A percentile compares a stretch with the other conserved stretches of the same genome.
Evolutionary conservation across 2,113 vertebrate genomes (phyloP).

Genomic region (Rhinichthys klamathensis): DNA sequence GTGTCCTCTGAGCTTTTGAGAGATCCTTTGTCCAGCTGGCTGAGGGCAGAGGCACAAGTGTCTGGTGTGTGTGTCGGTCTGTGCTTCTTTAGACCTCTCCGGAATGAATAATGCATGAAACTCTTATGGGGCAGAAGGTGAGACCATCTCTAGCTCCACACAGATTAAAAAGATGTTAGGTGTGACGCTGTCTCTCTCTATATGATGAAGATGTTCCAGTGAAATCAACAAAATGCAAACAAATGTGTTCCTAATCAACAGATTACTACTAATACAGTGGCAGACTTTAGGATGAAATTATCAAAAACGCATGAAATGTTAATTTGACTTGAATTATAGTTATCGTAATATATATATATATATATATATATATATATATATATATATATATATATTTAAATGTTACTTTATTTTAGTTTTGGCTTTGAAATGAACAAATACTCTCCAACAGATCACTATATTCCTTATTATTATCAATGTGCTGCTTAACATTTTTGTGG

Average conservation of each 20-base stretch:
- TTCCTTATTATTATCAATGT: too few species aligned
- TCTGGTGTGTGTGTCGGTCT: conserved; percentile 20
- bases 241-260: neutral
- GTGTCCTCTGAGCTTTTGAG: neutral
- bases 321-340: neutral
- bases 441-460: neutral
- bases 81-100: neutral
- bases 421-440: neutral
- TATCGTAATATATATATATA: neutral
- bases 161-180: conserved; percentile 12
- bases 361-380: too few species aligned
- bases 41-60: conserved; percentile 33
- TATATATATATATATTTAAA: too few species aligned
- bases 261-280: neutral
- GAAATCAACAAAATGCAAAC: neutral
- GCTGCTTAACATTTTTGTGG: too few species aligned
- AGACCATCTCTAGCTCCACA: neutral
- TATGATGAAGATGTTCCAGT: conserved; percentile 2
- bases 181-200: neutral
- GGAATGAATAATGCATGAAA: conserved; percentile 52
- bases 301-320: neutral
- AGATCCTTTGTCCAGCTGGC: conserved; percentile 22
- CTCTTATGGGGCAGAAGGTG: conserved; percentile 44
- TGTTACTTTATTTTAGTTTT: neutral
- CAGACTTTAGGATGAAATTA: neutral